Conservation (phyloP, 1,140 invertebrate genomes). For the Piezodorus guildinii region DNA sequence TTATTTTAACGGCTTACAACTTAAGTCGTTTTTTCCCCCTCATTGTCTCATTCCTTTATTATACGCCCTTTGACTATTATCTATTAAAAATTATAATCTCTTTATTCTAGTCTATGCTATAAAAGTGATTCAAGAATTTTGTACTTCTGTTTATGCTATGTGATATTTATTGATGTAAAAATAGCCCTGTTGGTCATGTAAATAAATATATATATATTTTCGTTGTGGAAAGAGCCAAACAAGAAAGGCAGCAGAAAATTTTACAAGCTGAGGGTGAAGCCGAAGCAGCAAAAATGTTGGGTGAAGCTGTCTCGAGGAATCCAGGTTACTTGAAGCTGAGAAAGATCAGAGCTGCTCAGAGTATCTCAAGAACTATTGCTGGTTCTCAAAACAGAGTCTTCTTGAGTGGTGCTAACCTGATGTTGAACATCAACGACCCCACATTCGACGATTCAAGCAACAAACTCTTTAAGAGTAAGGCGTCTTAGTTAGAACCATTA, state of each 20-base stretch:
- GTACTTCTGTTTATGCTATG: no score
- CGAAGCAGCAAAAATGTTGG: constrained; percentile 94
- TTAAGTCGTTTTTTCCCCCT: no score
- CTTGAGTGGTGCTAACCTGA: constrained; percentile 80
- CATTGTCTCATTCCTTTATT: no score
- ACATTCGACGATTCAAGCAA: constrained; percentile 80
- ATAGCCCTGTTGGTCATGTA: no score
- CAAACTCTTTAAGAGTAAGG: constrained; percentile 43
- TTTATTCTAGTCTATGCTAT: no score
- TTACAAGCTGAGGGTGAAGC: constrained; percentile 99
- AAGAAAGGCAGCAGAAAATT: constrained; percentile 98
- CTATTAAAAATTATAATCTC: no score
- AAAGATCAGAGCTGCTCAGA: constrained; percentile 94
- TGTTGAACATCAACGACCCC: constrained; percentile 94
- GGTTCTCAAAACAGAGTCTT: constrained; percentile 91
- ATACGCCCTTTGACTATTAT: no score
- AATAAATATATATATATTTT: no score
- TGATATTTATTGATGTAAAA: no score
- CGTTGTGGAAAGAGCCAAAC: constrained; percentile 92
- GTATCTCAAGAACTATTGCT: constrained; percentile 90
- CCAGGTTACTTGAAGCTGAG: constrained; percentile 95
- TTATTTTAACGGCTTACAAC: no score
- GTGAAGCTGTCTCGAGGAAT: constrained; percentile 85
- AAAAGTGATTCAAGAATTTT: no score
- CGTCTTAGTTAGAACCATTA: constrained; percentile 3